Conservation (phyloP, 2,888 invertebrate species). For the Baccha elongata region DNA sequence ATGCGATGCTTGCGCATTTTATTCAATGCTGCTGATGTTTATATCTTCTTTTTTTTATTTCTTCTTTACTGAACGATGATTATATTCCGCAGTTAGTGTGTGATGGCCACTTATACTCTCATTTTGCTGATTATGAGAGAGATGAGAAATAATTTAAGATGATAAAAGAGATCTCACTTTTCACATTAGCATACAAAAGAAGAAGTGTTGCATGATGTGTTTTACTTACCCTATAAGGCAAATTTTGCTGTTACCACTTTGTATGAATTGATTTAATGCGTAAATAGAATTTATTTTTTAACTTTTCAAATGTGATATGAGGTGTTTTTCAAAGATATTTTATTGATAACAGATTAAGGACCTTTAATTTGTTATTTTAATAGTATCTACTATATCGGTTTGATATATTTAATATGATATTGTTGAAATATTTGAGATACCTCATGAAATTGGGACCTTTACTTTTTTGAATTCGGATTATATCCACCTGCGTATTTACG, state of each 20-base stretch:
- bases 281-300: constrained; percentile 14
- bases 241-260: constrained; percentile 4
- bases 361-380: too few species aligned
- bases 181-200: constrained; percentile 65
- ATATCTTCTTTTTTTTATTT: constrained; percentile 13
- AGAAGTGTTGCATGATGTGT: constrained; percentile 51
- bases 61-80: constrained; percentile 18
- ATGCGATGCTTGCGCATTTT: constrained; percentile 72
- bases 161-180: constrained; percentile 65
- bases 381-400: too few species aligned
- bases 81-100: constrained; percentile 62
- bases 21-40: constrained; percentile 51
- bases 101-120: constrained; percentile 73
- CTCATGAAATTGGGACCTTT: background rate
- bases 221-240: constrained; percentile 1
- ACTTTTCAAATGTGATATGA: background rate
- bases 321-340: background rate
- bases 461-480: too few species aligned
- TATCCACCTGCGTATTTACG: too few species aligned
- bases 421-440: constrained; percentile 8
- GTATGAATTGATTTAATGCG: constrained; percentile 25
- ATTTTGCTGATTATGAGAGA: constrained; percentile 67
- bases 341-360: constrained; percentile 23
- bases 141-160: constrained; percentile 61
- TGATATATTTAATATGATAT: too few species aligned